phyloP scores from a whole-genome alignment of 2,113 vertebrate genomes.

The Stercorarius parasiticus region DNA sequence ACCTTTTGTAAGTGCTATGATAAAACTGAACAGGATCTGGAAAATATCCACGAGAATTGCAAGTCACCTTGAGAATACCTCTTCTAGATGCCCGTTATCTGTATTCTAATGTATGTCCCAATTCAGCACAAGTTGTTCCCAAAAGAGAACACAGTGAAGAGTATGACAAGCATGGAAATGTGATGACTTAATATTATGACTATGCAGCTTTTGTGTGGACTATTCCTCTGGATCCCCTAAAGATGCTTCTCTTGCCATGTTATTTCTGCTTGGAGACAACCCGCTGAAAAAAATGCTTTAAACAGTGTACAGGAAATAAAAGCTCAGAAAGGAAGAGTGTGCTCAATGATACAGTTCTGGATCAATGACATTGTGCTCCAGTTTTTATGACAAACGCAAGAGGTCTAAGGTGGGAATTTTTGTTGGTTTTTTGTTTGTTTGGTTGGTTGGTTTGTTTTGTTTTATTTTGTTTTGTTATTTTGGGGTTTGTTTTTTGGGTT shows the following conservation, averaged over 20 bases:
- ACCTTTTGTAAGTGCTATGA: constrained; percentile 15
- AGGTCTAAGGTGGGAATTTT: background rate
- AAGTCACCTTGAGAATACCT: background rate
- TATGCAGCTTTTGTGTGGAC: background rate
- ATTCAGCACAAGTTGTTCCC: background rate
- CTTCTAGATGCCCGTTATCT: background rate
- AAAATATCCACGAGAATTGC: background rate
- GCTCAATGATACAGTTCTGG: background rate
- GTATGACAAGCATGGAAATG: background rate
- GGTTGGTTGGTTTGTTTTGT: background rate
- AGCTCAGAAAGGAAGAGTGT: background rate
- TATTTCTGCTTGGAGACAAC: background rate
- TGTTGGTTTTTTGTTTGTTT: background rate
- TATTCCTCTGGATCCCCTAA: background rate
- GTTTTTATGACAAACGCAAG: background rate
- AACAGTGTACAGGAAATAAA: background rate
- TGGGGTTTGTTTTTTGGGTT: background rate
- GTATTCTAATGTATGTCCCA: background rate
- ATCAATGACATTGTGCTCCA: background rate
- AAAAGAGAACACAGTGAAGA: background rate
- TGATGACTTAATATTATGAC: background rate
- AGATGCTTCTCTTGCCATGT: background rate
- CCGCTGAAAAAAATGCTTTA: background rate
- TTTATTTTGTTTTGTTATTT: background rate
- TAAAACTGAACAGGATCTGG: background rate